Evolutionary conservation across 2,113 vertebrate genomes (phyloP).

Genomic region (Boleophthalmus pectinirostris): DNA sequence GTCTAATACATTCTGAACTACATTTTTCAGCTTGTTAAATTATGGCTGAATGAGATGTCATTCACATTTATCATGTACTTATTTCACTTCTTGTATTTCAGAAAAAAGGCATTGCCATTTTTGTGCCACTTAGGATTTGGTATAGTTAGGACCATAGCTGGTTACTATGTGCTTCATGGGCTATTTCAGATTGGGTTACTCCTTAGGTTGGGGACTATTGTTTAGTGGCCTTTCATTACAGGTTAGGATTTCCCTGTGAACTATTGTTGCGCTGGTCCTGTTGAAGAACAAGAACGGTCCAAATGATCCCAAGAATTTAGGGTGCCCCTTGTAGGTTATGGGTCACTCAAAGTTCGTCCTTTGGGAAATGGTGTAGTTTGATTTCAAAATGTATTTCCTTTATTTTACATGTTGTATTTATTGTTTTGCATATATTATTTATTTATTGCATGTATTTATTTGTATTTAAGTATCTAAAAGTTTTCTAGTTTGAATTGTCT

Average conservation of each 20-base stretch:
- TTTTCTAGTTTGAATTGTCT: slow-evolving; percentile 50
- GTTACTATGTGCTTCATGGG: slow-evolving; percentile 87
- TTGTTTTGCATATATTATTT: too few relatives aligned
- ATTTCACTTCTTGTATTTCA: not conserved
- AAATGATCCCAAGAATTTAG: slow-evolving; percentile 60
- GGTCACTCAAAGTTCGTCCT: slow-evolving; percentile 61
- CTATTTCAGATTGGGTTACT: slow-evolving; percentile 93
- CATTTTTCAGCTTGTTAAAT: slow-evolving; percentile 39
- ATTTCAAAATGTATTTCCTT: not conserved
- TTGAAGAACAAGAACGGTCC: slow-evolving; percentile 76
- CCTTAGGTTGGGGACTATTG: slow-evolving; percentile 86
- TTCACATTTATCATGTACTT: slow-evolving; percentile 15
- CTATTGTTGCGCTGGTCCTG: slow-evolving; percentile 81
- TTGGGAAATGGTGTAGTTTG: not conserved
- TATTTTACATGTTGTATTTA: not conserved
- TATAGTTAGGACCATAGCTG: slow-evolving; percentile 82
- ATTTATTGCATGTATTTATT: too few relatives aligned
- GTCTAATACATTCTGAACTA: slow-evolving; percentile 6
- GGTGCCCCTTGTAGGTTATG: slow-evolving; percentile 29
- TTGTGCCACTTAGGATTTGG: slow-evolving; percentile 19
- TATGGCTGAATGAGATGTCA: slow-evolving; percentile 56
- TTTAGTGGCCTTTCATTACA: slow-evolving; percentile 90
- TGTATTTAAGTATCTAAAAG: slow-evolving; percentile 11
- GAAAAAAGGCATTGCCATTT: too few relatives aligned
- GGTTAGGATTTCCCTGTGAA: slow-evolving; percentile 89